These are phyloP conservation scores for Nebria ingens DNA, from an alignment of 1,140 invertebrate genomes.

Conservation along the genomic window DNA sequence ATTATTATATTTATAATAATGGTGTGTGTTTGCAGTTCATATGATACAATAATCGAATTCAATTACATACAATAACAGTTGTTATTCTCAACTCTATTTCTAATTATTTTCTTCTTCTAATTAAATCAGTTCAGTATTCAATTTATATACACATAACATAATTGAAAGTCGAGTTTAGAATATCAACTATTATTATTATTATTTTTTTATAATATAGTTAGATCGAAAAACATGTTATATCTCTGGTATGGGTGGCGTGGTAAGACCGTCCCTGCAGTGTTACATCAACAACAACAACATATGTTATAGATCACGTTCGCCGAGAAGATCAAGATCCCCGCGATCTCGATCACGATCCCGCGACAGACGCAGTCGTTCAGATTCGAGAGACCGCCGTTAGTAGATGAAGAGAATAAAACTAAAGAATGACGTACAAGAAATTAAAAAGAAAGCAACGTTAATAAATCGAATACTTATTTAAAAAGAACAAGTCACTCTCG, in stretches of 20 bases:
- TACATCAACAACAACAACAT: neutral
- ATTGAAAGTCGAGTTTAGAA: slow-evolving; percentile 15
- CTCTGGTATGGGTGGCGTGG: neutral
- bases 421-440: too few relatives aligned
- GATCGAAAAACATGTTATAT: slow-evolving; percentile 15
- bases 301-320: slow-evolving; percentile 41
- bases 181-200: slow-evolving; percentile 13
- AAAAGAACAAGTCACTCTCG: too few relatives aligned
- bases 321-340: slow-evolving; percentile 36
- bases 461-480: too few relatives aligned
- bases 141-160: neutral
- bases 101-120: neutral
- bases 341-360: slow-evolving; percentile 39
- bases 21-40: neutral
- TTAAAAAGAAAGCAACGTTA: too few relatives aligned
- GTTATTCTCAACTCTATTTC: neutral
- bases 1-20: neutral
- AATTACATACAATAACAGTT: neutral
- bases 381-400: slow-evolving; percentile 42
- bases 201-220: neutral
- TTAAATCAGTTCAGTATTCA: neutral
- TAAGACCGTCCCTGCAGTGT: neutral
- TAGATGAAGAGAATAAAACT: too few relatives aligned
- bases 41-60: neutral
- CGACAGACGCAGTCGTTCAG: slow-evolving; percentile 39